Base-by-base conservation (phyloP, 2,888 invertebrate species). In the Pandemis corylana region DNA sequence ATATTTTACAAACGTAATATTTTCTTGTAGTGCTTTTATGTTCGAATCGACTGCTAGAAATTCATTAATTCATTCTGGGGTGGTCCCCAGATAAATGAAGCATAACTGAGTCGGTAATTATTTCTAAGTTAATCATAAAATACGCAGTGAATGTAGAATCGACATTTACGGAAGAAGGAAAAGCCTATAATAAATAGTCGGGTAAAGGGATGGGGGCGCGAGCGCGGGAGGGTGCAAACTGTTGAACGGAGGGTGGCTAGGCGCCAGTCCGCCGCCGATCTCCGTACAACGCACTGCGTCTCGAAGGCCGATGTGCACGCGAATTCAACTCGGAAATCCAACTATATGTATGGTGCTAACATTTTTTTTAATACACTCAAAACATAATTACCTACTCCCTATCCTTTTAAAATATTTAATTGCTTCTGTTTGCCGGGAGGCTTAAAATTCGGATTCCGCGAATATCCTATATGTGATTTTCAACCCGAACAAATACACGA, bases 221-320 rank as follows among this genome's bases (percentile, higher is more conserved):
- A 81, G 83, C 81, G 84, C 83, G 85, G 85, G 90, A 89, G 92
- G 93, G 92, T 90, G 92, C 89, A 88, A 93, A 90, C 93, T 94
- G 94, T 94, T 94, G 94, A 94, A 85, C 90, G 81, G 87, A 84
- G 92, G 92, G 92, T 89, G 90, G 85, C 78, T 80, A 78, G 90
- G 87, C 92, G 91, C 90, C 92, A 93, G 93, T 92, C 86, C 85
- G 91, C 87, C 90, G 91, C 84, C 85, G 86, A 81, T 78, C 86
- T 85, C 87, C 82, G 83, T 80, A 80, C 84, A 82, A 87, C 89
- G 89, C 80, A 78, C 76, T 77, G 76, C 68, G 79, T 80, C 76
- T 78, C 78, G 67, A 77, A 75, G 72, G 65, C 71, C 62, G 68
- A 76, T 77, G 80, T 79, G 78, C 75, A 76, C 79, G 80, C 79